phyloP scores from a whole-genome alignment of 1,140 invertebrate species.

The Pseudomyrmex pallidus region DNA sequence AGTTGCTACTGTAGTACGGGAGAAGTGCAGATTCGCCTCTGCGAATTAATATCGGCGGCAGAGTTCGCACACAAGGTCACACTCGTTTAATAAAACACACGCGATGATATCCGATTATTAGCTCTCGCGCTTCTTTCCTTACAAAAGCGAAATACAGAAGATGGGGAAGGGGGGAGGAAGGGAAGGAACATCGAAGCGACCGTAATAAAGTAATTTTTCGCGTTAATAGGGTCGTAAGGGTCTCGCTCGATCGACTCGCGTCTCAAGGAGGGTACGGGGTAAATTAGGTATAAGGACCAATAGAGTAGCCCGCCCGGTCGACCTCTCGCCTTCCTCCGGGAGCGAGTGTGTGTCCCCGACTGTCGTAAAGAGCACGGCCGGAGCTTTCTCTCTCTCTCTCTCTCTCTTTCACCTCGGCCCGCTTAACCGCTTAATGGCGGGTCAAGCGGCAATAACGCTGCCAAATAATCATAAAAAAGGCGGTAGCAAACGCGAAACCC shows the following conservation, averaged over 20 bases:
- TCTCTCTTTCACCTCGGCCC: conserved; percentile 60
- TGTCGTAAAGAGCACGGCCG: conserved; percentile 69
- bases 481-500: conserved; percentile 72
- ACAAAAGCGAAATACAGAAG: background rate
- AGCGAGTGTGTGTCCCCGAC: conserved; percentile 62
- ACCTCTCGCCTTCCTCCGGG: conserved; percentile 57
- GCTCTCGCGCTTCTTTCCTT: background rate
- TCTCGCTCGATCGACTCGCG: conserved; percentile 5
- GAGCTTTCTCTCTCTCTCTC: conserved; percentile 47
- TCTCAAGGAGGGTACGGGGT: conserved; percentile 29
- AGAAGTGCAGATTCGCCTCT: too few relatives aligned
- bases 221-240: conserved; percentile 6
- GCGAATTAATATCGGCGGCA: too few relatives aligned
- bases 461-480: conserved; percentile 80
- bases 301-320: conserved; percentile 30
- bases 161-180: too few relatives aligned
- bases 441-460: conserved; percentile 79
- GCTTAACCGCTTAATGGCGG: conserved; percentile 79
- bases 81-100: too few relatives aligned
- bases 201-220: conserved; percentile 28
- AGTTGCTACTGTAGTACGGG: too few relatives aligned
- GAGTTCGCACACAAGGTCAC: too few relatives aligned
- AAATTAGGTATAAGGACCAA: conserved; percentile 45
- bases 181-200: background rate
- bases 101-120: background rate